phyloP scores from a whole-genome alignment of 2,113 vertebrate species.

The Ursus arctos region DNA sequence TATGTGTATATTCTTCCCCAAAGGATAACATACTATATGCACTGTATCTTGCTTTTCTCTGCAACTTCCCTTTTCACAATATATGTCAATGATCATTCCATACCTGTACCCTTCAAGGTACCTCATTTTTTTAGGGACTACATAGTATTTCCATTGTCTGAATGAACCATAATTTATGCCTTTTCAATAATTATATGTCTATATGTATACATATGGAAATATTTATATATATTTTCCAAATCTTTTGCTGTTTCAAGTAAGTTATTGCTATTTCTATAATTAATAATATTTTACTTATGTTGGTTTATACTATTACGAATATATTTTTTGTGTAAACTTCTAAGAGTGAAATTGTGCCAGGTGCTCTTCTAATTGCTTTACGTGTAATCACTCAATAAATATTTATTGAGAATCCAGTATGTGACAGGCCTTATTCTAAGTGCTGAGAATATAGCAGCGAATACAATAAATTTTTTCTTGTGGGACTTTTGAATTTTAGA shows the following conservation, averaged over 20 bases:
- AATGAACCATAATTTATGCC: not conserved
- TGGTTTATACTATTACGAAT: not conserved
- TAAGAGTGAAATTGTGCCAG: not conserved
- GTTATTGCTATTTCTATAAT: not conserved
- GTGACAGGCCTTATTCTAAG: not conserved
- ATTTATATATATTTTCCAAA: not conserved
- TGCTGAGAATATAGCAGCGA: not conserved
- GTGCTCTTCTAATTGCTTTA: not conserved
- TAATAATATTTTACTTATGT: slow-evolving; percentile 15
- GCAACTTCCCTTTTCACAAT: not conserved
- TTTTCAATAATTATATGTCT: not conserved
- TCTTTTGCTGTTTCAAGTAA: slow-evolving; percentile 30
- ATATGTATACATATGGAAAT: not conserved
- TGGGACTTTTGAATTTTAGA: not conserved
- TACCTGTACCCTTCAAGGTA: not conserved
- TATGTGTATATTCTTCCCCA: not conserved
- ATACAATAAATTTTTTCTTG: not conserved
- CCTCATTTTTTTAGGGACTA: slow-evolving; percentile 28
- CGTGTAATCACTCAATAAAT: not conserved
- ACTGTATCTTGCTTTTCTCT: not conserved
- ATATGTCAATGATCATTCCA: not conserved
- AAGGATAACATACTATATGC: not conserved
- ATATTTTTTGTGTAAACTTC: not conserved
- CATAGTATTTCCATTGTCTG: not conserved
- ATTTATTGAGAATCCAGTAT: not conserved